Evolutionary conservation across 1,140 invertebrate genomes (phyloP), one percentile per base, ranked within the genome.

Genomic region (Dreissena polymorpha): DNA sequence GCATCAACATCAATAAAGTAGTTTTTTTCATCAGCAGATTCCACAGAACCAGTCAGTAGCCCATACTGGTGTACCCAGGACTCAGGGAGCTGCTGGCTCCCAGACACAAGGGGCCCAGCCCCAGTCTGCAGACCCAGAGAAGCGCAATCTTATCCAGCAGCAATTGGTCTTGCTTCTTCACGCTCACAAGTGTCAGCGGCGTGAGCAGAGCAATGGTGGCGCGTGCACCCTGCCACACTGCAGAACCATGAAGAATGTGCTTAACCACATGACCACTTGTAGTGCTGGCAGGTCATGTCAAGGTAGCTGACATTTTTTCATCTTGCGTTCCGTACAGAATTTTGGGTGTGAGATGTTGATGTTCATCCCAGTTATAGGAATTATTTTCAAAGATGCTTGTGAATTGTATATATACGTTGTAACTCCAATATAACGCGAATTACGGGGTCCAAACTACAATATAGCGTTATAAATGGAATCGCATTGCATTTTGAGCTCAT

Each of bases 231-330:
- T 99, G 70, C 98, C 98, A 23, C 98, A 99, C 92, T 99, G 99
- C 94, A 96, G 97, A 91, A 99, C 98, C 0, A 99, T 99, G 99
- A 99, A 99, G 93, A 97, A 97, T 89, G 98, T 99, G n/a, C 94
- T 99, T 70, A 98, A 96, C 90, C 99, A 99, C 90, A 99, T 99
- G 99, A 98, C 97, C 63, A 97, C 95, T 0, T 99, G 99, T 94
- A 97, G 97, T 93, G 96, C 96, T 51, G 99, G 98, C 68, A 94
- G 94, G 89, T 87, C 90, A 70, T 94, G 94, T 90, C 89, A 86
- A 86, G 93, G 92, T 92, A 86, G 86, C 73, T 39, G 39, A 5
- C 39, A 8, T 39, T 83, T 18, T n/a, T 16, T n/a, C 39, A 39
- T 39, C 39, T 39, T 39, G 39, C 39, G 8, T 39, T 39, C 8